Conservation (phyloP, 2,888 invertebrate genomes). For the Scelioninae gen. 1 region DNA sequence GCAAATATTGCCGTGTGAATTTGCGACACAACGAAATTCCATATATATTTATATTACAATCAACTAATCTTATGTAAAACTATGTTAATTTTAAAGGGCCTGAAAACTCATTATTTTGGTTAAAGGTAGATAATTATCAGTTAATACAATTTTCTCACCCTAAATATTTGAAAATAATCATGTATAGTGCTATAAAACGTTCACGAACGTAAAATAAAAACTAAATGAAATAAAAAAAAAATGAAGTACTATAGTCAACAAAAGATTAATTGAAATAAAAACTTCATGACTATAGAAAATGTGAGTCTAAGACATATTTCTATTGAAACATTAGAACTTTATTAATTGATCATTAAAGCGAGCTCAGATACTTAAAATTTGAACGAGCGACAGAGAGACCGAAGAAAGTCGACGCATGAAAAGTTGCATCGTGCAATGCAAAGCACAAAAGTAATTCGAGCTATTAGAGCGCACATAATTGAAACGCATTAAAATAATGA, state of each 20-base stretch:
- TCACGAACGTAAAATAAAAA: too few species aligned
- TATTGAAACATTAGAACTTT: too few species aligned
- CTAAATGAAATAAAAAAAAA: too few species aligned
- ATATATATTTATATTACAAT: slow-evolving; percentile 24
- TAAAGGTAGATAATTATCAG: slow-evolving; percentile 7
- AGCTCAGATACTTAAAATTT: slow-evolving; percentile 15
- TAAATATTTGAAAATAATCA: background rate
- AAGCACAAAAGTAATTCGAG: slow-evolving; percentile 65
- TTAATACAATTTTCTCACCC: slow-evolving; percentile 26
- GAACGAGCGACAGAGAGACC: background rate
- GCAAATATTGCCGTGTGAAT: background rate
- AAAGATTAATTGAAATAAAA: too few species aligned
- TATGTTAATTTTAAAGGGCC: slow-evolving; percentile 18
- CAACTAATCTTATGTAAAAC: slow-evolving; percentile 18
- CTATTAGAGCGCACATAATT: slow-evolving; percentile 69
- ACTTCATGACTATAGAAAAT: too few species aligned
- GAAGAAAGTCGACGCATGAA: slow-evolving; percentile 35
- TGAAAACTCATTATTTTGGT: slow-evolving; percentile 5
- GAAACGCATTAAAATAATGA: slow-evolving; percentile 71
- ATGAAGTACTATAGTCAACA: background rate
- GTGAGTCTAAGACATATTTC: too few species aligned
- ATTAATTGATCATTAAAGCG: too few species aligned
- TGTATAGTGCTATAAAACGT: too few species aligned
- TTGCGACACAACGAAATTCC: slow-evolving; percentile 34
- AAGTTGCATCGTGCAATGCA: slow-evolving; percentile 56